Base-by-base conservation (phyloP, 2,113 vertebrate genomes). In the Lepisosteus osseus region DNA sequence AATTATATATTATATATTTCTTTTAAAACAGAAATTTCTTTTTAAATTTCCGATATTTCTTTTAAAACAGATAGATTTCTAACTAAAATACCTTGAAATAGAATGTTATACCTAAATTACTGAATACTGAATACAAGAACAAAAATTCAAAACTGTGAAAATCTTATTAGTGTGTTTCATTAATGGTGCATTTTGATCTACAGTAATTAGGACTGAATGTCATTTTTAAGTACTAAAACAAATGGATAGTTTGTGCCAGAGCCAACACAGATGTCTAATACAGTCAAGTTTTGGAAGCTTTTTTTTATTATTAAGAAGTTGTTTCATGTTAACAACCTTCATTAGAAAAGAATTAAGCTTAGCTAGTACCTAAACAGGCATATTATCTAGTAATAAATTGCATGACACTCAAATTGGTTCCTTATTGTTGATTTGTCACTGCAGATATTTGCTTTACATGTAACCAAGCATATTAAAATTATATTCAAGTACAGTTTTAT, bases 141-240 rank as follows among this genome's bases (percentile, higher is more conserved):
- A 85, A 86, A 80, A 75, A 82, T 76, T 72, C 63, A 64, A 65
- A 71, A 75, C 29, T 29, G 29, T 29, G 29, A 78, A 78, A 81
- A 78, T 75, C 75, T 61, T 75, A 79, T 80, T 74, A 77, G 72
- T 70, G 71, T 75, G 77, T 84, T 86, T 84, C 76, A 83, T 86
- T 84, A 76, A 83, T 83, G 85, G 80, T 84, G 74, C 84, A 83
- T 87, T 89, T 89, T 84, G 80, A 88, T 86, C 84, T n/a, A n/a
- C n/a, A n/a, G n/a, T 81, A 84, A 85, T 89, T 83, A 80, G 80
- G 74, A 84, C 86, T 79, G 83, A 85, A 84, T 86, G 77, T 57
- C 70, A 66, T 74, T 78, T 75, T 67, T 76, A 68, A 66, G 69
- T 55, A 77, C 70, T 78, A 77, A 81, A 85, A 78, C 71, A 82